Evolutionary conservation across 2,888 invertebrate species (phyloP).

Genomic region (Meteorus colon): DNA sequence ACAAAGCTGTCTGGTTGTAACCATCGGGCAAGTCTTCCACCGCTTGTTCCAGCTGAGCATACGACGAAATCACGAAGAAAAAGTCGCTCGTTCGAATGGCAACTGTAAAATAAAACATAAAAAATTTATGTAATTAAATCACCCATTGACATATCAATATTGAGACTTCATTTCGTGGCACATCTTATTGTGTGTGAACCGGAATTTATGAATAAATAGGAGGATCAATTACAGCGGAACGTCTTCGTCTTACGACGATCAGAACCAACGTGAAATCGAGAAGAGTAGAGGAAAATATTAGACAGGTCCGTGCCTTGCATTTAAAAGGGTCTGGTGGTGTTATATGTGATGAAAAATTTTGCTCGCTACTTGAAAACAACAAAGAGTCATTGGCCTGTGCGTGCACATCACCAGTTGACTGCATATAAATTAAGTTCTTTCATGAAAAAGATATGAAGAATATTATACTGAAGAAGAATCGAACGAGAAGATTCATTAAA

Average conservation of each 20-base stretch:
- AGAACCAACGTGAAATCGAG: too few species aligned
- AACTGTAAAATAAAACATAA: conserved; percentile 73
- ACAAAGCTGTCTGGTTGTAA: conserved; percentile 93
- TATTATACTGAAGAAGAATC: not conserved
- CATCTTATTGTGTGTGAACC: too few species aligned
- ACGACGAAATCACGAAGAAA: conserved; percentile 95
- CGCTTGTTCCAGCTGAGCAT: conserved; percentile 88
- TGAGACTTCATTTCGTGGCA: too few species aligned
- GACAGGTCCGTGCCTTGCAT: too few species aligned
- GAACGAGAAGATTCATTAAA: conserved; percentile 47
- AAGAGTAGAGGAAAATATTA: too few species aligned
- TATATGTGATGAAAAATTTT: too few species aligned
- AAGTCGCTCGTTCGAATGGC: conserved; percentile 91
- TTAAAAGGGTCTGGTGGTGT: too few species aligned
- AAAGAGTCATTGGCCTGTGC: not conserved
- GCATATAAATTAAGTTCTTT: conserved; percentile 20
- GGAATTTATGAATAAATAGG: too few species aligned
- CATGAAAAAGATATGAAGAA: conserved; percentile 11
- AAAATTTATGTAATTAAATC: conserved; percentile 16
- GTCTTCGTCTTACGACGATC: too few species aligned
- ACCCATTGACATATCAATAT: not conserved
- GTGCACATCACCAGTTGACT: not conserved
- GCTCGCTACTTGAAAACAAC: not conserved
- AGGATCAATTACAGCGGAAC: too few species aligned
- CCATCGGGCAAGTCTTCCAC: conserved; percentile 95